These are phyloP conservation scores for Toxotes lorentzi DNA, from an alignment of 2,797 vertebrate species.

Conservation along the genomic window DNA sequence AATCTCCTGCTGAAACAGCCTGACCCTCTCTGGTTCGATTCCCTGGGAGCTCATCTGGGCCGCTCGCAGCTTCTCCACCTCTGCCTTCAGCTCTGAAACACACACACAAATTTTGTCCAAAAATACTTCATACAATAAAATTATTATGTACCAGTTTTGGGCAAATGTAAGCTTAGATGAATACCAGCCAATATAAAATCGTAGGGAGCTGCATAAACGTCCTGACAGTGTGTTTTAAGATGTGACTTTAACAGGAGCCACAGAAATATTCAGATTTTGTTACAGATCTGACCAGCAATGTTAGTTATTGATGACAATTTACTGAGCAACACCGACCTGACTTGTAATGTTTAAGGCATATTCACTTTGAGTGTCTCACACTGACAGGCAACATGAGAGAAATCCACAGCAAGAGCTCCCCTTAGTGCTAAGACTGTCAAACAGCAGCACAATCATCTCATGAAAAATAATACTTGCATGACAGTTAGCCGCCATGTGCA, in stretches of 20 bases:
- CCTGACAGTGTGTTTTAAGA: slow-evolving; percentile 8
- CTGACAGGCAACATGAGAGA: slow-evolving; percentile 40
- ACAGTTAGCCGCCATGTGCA: slow-evolving; percentile 77
- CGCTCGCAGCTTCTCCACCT: slow-evolving; percentile 95
- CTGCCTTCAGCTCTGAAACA: slow-evolving; percentile 92
- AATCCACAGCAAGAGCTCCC: slow-evolving; percentile 77
- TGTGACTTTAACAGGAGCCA: background rate
- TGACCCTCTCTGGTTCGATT: slow-evolving; percentile 90
- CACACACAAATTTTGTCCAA: slow-evolving; percentile 15
- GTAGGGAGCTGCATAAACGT: background rate
- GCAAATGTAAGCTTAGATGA: background rate
- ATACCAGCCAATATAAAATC: background rate
- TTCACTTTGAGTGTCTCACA: slow-evolving; percentile 29
- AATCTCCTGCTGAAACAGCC: slow-evolving; percentile 91
- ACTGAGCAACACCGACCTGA: slow-evolving; percentile 25
- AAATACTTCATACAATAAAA: slow-evolving; percentile 7
- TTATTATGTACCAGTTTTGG: background rate
- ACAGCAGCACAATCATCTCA: slow-evolving; percentile 57
- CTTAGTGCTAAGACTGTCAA: slow-evolving; percentile 72
- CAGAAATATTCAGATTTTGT: slow-evolving; percentile 11
- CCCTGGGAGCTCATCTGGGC: slow-evolving; percentile 90
- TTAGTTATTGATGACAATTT: slow-evolving; percentile 18
- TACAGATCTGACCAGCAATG: background rate
- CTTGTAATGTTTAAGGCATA: slow-evolving; percentile 39
- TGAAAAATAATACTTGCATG: slow-evolving; percentile 80